Evolutionary conservation across 2,888 invertebrate species (phyloP), one percentile per base, ranked within the genome.

Genomic region (Glyphotaelius pellucidus): DNA sequence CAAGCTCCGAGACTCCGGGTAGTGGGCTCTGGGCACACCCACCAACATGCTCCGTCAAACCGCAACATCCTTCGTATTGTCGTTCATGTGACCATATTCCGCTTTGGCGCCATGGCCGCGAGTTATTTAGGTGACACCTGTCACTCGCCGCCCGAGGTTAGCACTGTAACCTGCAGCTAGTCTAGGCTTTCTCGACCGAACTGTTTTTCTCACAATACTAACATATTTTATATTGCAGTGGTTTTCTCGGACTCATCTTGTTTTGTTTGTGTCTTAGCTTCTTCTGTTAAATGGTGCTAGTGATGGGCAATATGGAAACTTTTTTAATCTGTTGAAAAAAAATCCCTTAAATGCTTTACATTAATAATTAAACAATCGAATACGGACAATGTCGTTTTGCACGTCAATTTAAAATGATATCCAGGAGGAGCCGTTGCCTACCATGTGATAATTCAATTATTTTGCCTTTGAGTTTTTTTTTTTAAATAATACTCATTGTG

Each of bases 121-220:
- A 81, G 80, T 90, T 90, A 80, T 90, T 90, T 52, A 90, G 90
- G 81, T 47, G 90, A 90, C 90, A 90, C 47, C 90, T 90, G 90
- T 90, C 90, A 90, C 81, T 90, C 47, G 15, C 19, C 90, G 79
- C 32, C 14, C 88, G 88, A 89, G 88, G 88, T 79, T 89, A 80
- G 35, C 35, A 80, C 79, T 67, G 9, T 67, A 67, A 47, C 47
- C 47, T 32, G 32, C 84, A 32, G 30, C 38, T 84, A 25, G 25
- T 32, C 31, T 35, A 83, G 86, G 86, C 86, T 30, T 42, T 89
- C 35, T 12, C 88, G 35, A 38, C 79, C 80, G 79, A 89, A 30
- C 79, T n/a, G 88, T 79, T 79, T 88, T 79, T 88, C 67, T 79
- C 83, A 38, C 35, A 83, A 83, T 67, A 67, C 25, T 67, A 19